Percentiles rank a stretch among this genome's conserved stretches.
phyloP scores from a whole-genome alignment of 1,140 invertebrate genomes.

The Euwallacea fornicatus region DNA sequence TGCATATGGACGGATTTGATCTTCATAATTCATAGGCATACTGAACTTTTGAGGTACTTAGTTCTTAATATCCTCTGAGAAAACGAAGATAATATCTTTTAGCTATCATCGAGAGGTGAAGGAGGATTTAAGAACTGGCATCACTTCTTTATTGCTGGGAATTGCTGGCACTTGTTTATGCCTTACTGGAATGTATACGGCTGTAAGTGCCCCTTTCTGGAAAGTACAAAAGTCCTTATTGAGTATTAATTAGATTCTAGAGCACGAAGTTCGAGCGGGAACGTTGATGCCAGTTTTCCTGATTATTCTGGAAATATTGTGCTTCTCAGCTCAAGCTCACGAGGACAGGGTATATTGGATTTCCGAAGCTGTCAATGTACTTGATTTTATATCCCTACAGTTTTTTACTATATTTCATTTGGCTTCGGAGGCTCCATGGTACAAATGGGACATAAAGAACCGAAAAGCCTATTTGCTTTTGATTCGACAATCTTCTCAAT shows the following conservation, averaged over 20 bases:
- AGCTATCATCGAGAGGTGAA: too few relatives aligned
- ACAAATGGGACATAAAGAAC: conserved; percentile 14
- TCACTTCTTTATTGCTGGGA: not conserved
- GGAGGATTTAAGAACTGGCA: not conserved
- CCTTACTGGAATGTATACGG: not conserved
- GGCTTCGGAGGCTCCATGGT: conserved; percentile 3
- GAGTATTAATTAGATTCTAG: not conserved
- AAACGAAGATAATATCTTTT: too few relatives aligned
- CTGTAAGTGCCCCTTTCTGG: not conserved
- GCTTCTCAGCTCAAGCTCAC: not conserved
- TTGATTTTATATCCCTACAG: not conserved
- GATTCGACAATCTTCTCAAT: not conserved
- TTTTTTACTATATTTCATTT: conserved; percentile 2
- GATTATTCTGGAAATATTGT: not conserved
- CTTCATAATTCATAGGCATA: too few relatives aligned
- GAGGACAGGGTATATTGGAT: conserved; percentile 1
- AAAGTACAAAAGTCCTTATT: not conserved
- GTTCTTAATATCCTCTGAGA: too few relatives aligned
- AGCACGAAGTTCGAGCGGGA: not conserved
- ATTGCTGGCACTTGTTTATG: not conserved
- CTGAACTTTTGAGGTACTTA: too few relatives aligned
- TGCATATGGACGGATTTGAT: too few relatives aligned
- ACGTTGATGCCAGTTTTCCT: not conserved
- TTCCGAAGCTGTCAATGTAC: too few relatives aligned
- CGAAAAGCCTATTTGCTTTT: conserved; percentile 6